Conservation (phyloP, 2,113 vertebrate species). For the Diadophis punctatus region DNA sequence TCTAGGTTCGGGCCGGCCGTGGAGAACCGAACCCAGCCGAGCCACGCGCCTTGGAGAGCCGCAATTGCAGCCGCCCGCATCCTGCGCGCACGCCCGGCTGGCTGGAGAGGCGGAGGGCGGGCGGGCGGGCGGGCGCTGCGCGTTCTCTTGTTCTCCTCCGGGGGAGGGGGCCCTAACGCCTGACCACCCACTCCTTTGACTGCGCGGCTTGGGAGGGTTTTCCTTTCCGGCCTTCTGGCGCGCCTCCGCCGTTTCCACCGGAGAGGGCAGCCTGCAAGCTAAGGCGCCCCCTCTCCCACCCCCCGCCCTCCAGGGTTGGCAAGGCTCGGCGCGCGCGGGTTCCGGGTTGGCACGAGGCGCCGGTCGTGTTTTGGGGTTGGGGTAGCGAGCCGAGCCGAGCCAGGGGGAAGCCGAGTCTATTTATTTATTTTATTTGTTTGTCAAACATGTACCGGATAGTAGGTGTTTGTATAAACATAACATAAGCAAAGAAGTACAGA, state of each 20-base stretch:
- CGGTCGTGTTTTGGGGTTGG: rapidly evolving
- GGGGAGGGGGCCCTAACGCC: too few relatives aligned
- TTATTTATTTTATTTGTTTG: too few relatives aligned
- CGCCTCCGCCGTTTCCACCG: background rate
- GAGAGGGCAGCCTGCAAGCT: background rate
- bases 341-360: background rate
- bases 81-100: background rate
- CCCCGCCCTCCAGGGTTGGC: background rate
- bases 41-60: background rate
- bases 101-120: background rate
- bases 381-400: background rate
- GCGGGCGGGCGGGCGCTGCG: background rate
- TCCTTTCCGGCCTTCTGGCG: background rate
- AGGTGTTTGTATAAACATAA: too few relatives aligned
- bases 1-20: background rate
- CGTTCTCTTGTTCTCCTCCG: background rate
- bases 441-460: too few relatives aligned
- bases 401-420: too few relatives aligned
- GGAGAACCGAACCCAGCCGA: background rate
- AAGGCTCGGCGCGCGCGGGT: background rate
- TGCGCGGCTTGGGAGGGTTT: background rate
- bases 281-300: background rate
- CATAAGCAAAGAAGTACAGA: too few relatives aligned
- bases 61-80: background rate
- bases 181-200: too few relatives aligned